Evolutionary conservation across 1,140 invertebrate genomes (phyloP).

Genomic region (Drosophila tropicalis): DNA sequence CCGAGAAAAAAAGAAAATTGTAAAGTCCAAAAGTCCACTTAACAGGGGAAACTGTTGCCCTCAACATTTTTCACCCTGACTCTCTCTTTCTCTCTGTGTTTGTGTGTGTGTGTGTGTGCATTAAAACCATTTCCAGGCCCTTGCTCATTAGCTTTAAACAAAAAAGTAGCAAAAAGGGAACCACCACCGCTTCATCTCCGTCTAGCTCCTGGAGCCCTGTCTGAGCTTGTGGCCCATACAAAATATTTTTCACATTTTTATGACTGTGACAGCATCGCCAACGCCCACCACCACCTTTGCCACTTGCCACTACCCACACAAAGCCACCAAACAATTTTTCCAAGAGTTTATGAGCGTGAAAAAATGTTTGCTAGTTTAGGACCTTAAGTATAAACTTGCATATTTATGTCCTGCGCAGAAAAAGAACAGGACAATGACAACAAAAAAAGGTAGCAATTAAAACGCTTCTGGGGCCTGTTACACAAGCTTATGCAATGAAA

Average conservation of each 20-base stretch:
- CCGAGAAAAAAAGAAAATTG: constrained; percentile 31
- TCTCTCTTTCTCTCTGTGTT: background rate
- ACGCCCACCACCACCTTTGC: constrained; percentile 40
- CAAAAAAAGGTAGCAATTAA: constrained; percentile 40
- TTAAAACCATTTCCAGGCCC: constrained; percentile 60
- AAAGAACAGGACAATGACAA: background rate
- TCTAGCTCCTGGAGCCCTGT: constrained; percentile 17
- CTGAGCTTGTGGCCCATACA: constrained; percentile 24
- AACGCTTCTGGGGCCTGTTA: constrained; percentile 23
- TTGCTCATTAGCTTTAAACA: constrained; percentile 44
- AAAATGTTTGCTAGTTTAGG: constrained; percentile 53
- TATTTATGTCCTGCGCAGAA: constrained; percentile 35
- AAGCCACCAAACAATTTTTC: constrained; percentile 56
- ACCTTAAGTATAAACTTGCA: constrained; percentile 39
- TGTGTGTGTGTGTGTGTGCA: constrained; percentile 30
- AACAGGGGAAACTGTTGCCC: constrained; percentile 63
- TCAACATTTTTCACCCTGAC: constrained; percentile 28
- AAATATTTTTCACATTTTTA: constrained; percentile 75
- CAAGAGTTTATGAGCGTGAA: constrained; percentile 65
- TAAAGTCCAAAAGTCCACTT: constrained; percentile 61
- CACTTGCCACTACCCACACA: constrained; percentile 20
- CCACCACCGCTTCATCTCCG: background rate
- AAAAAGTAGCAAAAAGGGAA: background rate
- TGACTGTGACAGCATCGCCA: constrained; percentile 46
- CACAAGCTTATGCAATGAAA: background rate